phyloP scores from a whole-genome alignment of 2,113 vertebrate species.

The Corythaeola cristata region DNA sequence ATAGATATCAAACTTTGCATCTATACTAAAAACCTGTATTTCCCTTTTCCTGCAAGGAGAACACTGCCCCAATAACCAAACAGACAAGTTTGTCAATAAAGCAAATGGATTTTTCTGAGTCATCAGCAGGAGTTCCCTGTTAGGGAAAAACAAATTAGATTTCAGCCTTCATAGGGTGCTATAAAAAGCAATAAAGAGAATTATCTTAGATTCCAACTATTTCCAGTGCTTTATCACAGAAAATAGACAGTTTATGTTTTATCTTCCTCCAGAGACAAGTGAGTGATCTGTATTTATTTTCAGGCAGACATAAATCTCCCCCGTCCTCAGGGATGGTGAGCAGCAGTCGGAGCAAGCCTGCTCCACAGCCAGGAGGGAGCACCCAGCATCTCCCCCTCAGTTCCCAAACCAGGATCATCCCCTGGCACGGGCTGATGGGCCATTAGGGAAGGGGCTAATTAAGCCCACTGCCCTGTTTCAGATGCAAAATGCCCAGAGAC shows the following conservation, averaged over 20 bases:
- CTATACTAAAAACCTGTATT: not conserved
- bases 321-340: accelerated
- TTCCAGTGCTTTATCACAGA: constrained; percentile 38
- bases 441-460: not conserved
- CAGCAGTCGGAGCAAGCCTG: not conserved
- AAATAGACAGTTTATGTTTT: constrained; percentile 12
- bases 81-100: constrained; percentile 38
- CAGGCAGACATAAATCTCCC: not conserved
- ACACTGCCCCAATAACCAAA: not conserved
- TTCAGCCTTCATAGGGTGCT: constrained; percentile 28
- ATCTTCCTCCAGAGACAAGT: constrained; percentile 30
- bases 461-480: not conserved
- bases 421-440: not conserved
- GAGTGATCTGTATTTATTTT: constrained; percentile 24
- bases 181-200: constrained; percentile 58
- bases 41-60: not conserved
- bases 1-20: not conserved
- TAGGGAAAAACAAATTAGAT: constrained; percentile 35
- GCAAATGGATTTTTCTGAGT: constrained; percentile 48
- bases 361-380: not conserved
- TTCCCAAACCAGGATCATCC: not conserved
- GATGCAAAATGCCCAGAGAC: not conserved
- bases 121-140: constrained; percentile 28
- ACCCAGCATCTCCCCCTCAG: not conserved
- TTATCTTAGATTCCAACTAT: constrained; percentile 59